A percentile compares a stretch with the other conserved stretches of the same genome.
These are phyloP conservation scores for Martes martes DNA, from an alignment of 2,113 vertebrate species.

Conservation along the genomic window DNA sequence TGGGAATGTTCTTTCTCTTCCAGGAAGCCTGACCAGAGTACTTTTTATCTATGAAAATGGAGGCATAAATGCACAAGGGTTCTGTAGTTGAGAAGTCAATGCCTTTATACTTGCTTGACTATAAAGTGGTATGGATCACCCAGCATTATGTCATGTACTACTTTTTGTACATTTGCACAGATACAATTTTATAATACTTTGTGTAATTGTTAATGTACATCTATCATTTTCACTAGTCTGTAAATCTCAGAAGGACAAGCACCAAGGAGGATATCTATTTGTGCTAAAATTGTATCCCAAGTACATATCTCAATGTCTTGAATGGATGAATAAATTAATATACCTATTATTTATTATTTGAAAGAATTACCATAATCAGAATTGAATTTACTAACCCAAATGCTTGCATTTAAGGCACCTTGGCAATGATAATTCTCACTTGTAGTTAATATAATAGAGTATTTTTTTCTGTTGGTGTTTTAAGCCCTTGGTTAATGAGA, in stretches of 20 bases:
- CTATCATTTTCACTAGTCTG: background rate
- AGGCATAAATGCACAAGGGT: accelerated
- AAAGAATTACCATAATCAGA: background rate
- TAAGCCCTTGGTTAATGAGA: background rate
- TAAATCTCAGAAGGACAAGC: background rate
- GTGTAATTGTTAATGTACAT: background rate
- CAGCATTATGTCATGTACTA: background rate
- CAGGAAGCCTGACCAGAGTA: background rate
- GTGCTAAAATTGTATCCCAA: background rate
- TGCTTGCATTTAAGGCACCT: background rate
- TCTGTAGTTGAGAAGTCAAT: background rate
- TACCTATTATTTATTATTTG: background rate
- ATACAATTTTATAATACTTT: background rate
- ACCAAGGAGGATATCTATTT: background rate
- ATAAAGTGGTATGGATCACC: background rate
- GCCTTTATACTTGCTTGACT: background rate
- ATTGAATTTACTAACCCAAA: background rate
- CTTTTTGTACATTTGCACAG: background rate
- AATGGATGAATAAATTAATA: background rate
- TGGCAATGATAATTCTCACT: background rate
- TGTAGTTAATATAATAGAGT: background rate
- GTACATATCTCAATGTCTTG: background rate
- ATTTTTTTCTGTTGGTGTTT: background rate
- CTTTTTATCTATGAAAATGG: background rate
- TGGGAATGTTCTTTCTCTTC: background rate